Evolutionary conservation across 2,888 invertebrate species (phyloP).

Genomic region (Lissonota sp.): DNA sequence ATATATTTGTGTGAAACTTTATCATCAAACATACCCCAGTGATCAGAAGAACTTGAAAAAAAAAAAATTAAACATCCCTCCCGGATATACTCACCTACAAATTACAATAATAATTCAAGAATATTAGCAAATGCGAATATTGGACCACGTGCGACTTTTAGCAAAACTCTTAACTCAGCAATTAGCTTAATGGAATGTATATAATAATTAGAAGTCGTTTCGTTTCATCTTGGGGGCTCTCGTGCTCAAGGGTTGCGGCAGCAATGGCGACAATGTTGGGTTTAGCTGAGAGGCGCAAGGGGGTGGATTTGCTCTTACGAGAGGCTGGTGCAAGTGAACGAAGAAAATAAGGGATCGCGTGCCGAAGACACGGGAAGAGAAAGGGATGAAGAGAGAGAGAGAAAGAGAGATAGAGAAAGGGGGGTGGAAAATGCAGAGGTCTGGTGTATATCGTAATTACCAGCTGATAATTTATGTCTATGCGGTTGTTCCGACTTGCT

Average conservation of each 20-base stretch:
- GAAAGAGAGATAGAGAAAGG: conserved; percentile 20
- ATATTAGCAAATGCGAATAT: conserved; percentile 61
- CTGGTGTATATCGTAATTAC: conserved; percentile 83
- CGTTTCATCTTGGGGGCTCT: conserved; percentile 70
- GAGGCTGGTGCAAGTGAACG: conserved; percentile 50
- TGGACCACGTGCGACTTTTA: conserved; percentile 67
- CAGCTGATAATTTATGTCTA: conserved; percentile 84
- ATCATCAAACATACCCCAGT: no score
- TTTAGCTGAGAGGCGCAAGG: conserved; percentile 52
- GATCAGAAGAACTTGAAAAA: no score
- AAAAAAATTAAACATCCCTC: no score
- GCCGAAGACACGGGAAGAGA: conserved; percentile 62
- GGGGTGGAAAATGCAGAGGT: conserved; percentile 63
- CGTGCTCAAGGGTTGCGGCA: conserved; percentile 63
- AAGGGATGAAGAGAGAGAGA: conserved; percentile 31
- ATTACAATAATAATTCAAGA: conserved; percentile 73
- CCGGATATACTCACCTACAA: no score
- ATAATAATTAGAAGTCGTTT: conserved; percentile 83
- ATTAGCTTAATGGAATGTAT: conserved; percentile 84
- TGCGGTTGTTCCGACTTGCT: conserved; percentile 79
- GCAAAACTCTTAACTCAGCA: conserved; percentile 83
- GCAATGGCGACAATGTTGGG: conserved; percentile 65
- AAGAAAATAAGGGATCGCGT: conserved; percentile 69
- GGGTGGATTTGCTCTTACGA: conserved; percentile 62
- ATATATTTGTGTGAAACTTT: no score